Evolutionary conservation across 64 coral and sea anemone genomes (phyloP), one percentile per base, ranked within the genome.

Genomic region (Montipora foliosa): DNA sequence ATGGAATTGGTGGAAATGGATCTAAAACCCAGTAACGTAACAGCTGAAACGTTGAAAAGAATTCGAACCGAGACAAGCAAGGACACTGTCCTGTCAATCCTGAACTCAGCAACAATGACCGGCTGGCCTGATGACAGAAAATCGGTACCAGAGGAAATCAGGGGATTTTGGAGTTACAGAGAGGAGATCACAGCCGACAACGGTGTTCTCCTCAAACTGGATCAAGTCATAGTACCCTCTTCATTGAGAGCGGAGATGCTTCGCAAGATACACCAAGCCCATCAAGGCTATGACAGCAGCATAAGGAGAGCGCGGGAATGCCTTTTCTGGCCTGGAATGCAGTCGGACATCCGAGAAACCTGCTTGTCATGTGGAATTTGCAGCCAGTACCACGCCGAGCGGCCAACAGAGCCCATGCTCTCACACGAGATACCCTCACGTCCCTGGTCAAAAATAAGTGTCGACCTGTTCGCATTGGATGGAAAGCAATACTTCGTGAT

Each of bases 271-370:
- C 90, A 92, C 55, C 6, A 82, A 84, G 79, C 70, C 69, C 80
- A 92, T 82, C 79, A 84, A 84, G 90, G 90, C 72, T 21, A 47
- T 49, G 90, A 86, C 22, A 84, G 80, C 80, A 77, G 80, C 83
- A 84, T 92, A 55, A 81, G 80, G 49, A 75, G 79, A 60, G 90
- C 90, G 6, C 69, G 90, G 72, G 90, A 92, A 62, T 53, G 79
- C 68, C 47, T 92, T 70, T 92, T 92, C 17, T 92, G 90, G 70
- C 80, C 80, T 62, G 80, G 90, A 75, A 92, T 92, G 90, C 79
- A 82, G 76, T 73, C 71, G 2, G 58, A 73, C 53, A 93, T 87
- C 58, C 81, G 71, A 46, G 69, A 93, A 61, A 87, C 71, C 62
- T 93, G 91, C 17, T 77, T 20, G 37, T 52, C 81, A 44, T 93